phyloP scores from a whole-genome alignment of 2,888 invertebrate genomes.

The Philaethria dido region DNA sequence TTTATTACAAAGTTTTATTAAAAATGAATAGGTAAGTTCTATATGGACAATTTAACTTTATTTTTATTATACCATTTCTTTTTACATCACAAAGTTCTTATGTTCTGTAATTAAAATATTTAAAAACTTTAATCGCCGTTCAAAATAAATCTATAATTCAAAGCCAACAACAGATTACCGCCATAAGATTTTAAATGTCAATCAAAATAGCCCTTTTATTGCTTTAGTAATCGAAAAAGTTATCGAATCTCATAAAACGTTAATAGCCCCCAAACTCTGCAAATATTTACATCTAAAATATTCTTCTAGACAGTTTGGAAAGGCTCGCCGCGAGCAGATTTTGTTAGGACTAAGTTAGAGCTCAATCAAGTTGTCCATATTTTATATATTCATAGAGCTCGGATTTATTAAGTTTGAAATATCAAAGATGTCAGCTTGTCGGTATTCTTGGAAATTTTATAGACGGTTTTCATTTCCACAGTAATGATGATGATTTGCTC shows the following conservation, averaged over 20 bases:
- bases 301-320: constrained; percentile 26
- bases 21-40: background rate
- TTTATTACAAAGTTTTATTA: constrained; percentile 5
- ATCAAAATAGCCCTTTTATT: constrained; percentile 28
- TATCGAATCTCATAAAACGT: constrained; percentile 35
- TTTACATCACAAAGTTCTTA: background rate
- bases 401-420: constrained; percentile 24
- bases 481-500: constrained; percentile 23
- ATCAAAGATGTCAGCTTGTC: constrained; percentile 12
- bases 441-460: constrained; percentile 10
- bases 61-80: too few relatives aligned
- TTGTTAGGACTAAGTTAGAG: constrained; percentile 19
- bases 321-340: constrained; percentile 27
- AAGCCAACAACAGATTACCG: background rate
- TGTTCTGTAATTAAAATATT: background rate
- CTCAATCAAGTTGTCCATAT: constrained; percentile 21
- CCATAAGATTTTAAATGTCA: constrained; percentile 26
- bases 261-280: constrained; percentile 29
- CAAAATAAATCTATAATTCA: constrained; percentile 1
- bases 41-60: background rate
- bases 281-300: constrained; percentile 35
- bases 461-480: constrained; percentile 19
- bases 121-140: background rate
- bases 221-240: constrained; percentile 36
- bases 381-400: constrained; percentile 34